Evolutionary conservation across 1,140 invertebrate species (phyloP).

Genomic region (Cherax destructor): DNA sequence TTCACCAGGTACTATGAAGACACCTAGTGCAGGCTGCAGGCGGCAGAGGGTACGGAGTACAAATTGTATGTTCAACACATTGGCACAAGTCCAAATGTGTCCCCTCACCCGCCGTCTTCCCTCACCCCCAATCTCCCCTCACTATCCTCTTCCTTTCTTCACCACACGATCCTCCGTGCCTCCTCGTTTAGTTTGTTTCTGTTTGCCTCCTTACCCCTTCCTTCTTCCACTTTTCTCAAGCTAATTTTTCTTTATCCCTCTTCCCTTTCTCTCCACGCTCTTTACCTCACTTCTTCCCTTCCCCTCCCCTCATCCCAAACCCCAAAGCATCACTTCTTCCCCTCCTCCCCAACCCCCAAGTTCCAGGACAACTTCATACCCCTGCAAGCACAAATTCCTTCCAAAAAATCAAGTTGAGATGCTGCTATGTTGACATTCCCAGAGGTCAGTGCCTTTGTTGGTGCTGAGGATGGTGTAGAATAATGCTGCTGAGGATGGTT

Average conservation of each 20-base stretch:
- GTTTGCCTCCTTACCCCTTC: background rate
- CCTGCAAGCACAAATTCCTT: background rate
- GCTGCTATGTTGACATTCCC: background rate
- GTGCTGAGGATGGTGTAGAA: background rate
- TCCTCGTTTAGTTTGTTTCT: no score
- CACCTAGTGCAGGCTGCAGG: no score
- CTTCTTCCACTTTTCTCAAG: background rate
- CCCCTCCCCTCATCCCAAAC: no score
- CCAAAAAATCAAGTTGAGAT: background rate
- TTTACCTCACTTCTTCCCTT: background rate
- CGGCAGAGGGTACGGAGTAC: no score
- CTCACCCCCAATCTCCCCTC: no score
- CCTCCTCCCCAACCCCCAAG: background rate
- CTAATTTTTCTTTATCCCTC: background rate
- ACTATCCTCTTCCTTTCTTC: no score
- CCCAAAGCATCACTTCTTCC: no score
- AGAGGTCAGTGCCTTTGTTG: background rate
- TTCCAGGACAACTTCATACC: background rate
- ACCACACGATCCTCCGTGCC: no score
- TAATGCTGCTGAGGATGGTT: no score
- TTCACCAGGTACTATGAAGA: no score
- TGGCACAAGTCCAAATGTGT: no score
- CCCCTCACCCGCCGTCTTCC: background rate
- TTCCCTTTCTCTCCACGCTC: background rate
- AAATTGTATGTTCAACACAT: no score